Base-by-base conservation (phyloP, 2,113 vertebrate genomes). In the Equus quagga region DNA sequence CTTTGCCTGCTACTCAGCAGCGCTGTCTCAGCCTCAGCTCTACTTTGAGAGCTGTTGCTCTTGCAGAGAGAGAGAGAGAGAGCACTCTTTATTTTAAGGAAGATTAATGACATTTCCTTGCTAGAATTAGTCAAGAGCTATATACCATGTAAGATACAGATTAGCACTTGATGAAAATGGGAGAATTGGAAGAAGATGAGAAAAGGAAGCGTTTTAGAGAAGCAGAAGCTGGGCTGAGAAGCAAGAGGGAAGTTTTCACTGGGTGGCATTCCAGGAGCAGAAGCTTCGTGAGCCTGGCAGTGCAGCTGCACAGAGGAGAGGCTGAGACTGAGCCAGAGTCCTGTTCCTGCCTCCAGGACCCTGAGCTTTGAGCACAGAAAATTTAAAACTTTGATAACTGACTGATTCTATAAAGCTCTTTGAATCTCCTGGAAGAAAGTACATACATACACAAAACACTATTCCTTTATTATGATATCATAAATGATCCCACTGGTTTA, bases 401-500 rank as follows among this genome's bases (percentile, higher is more conserved):
- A 82, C 49, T 72, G 69, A 92, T 49, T 79, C 28, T 65, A 17
- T 36, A 91, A 88, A 94, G 62, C 18, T 93, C 31, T 90, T 58
- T 84, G 54, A 92, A 67, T 73, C 21, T 80, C 69, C 83, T 89
- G 10, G 23, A 90, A 94, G 15, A 84, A 87, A 41, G 33, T 26
- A 89, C 33, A 89, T 15, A 82, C 33, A 91, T 15, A 82, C 36
- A 91, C 60, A 91, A 44, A 94, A 94, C 72, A 62, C n/a, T 75
- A 33, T 86, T 67, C 87, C 79, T 91, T 94, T 91, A 96, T 78
- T 93, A 83, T 94, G 94, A 96, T 49, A 44, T 93, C 94, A 93
- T 69, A 88, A 79, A 78, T 93, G 76, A 93, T 49, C 67, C 69
- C 64, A 62, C 49, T 80, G 73, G 69, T 78, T 97, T 94, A 88